Conservation (phyloP, 2,888 invertebrate genomes). For the Malthinus seriepunctatus region DNA sequence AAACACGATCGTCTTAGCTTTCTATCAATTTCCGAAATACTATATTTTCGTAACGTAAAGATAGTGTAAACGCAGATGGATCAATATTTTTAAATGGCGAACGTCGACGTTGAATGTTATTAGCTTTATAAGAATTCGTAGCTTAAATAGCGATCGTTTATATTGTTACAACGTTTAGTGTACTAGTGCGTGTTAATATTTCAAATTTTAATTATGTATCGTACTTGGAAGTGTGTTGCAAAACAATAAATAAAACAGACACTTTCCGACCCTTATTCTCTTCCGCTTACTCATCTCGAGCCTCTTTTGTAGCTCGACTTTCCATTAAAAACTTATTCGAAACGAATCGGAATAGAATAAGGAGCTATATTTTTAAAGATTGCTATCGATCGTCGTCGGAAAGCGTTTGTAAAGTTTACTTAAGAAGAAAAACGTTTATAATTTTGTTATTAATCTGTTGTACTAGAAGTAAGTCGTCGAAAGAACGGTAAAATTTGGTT, state of each 20-base stretch:
- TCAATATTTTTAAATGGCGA: slow-evolving; percentile 34
- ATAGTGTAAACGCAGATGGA: slow-evolving; percentile 34
- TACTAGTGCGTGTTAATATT: slow-evolving; percentile 29
- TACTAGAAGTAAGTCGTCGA: slow-evolving; percentile 16
- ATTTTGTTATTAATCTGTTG: slow-evolving; percentile 12
- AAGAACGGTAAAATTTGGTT: slow-evolving; percentile 20
- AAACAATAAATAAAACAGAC: slow-evolving; percentile 8
- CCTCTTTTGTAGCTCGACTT: background rate
- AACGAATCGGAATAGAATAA: too few species aligned
- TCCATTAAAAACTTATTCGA: too few species aligned
- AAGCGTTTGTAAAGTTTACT: background rate
- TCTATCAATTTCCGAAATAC: slow-evolving; percentile 51
- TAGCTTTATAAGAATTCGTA: slow-evolving; percentile 34
- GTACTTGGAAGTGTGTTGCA: slow-evolving; percentile 13
- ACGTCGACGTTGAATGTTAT: slow-evolving; percentile 34
- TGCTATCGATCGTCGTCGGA: too few species aligned
- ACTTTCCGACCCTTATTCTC: background rate
- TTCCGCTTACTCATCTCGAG: background rate
- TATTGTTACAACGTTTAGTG: slow-evolving; percentile 31
- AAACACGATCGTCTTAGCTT: slow-evolving; percentile 37
- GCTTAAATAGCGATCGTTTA: slow-evolving; percentile 31
- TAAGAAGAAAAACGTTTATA: background rate
- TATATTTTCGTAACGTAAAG: slow-evolving; percentile 53
- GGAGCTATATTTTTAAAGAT: too few species aligned
- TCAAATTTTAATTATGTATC: slow-evolving; percentile 28